phyloP scores from a whole-genome alignment of 2,888 invertebrate species.

The Ormia ochracea region DNA sequence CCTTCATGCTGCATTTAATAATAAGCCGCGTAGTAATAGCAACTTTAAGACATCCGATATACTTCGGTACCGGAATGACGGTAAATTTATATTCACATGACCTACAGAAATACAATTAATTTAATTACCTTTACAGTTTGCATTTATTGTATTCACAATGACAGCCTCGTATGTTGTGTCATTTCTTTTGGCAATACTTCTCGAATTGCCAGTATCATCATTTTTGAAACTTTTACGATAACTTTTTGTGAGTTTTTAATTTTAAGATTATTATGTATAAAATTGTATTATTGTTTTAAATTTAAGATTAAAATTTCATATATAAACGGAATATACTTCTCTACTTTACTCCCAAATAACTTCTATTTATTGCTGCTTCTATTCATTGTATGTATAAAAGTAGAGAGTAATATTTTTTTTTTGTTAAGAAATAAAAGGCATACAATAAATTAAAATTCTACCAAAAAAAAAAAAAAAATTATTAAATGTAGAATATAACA shows the following conservation, averaged over 20 bases:
- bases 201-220: conserved; percentile 72
- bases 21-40: conserved; percentile 68
- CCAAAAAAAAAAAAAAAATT: too few relatives aligned
- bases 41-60: conserved; percentile 70
- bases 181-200: conserved; percentile 68
- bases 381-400: too few relatives aligned
- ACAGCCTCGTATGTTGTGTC: conserved; percentile 69
- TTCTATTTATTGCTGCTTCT: too few relatives aligned
- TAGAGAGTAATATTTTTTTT: too few relatives aligned
- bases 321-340: too few relatives aligned
- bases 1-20: conserved; percentile 70
- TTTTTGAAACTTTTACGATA: conserved; percentile 69
- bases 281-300: conserved; percentile 23
- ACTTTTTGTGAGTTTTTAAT: conserved; percentile 5
- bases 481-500: too few relatives aligned
- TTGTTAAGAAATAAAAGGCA: too few relatives aligned
- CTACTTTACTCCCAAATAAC: too few relatives aligned
- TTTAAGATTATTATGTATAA: conserved; percentile 24
- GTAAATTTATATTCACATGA: conserved; percentile 59
- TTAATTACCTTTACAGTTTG: conserved; percentile 65
- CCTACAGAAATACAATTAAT: not conserved
- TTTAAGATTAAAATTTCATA: not conserved
- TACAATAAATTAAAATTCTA: too few relatives aligned
- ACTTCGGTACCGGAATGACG: conserved; percentile 71
- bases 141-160: conserved; percentile 69